Percentiles rank a stretch among this genome's conserved stretches.
Evolutionary conservation across 2,888 invertebrate species (phyloP).

Genomic region (Metalampra italica): DNA sequence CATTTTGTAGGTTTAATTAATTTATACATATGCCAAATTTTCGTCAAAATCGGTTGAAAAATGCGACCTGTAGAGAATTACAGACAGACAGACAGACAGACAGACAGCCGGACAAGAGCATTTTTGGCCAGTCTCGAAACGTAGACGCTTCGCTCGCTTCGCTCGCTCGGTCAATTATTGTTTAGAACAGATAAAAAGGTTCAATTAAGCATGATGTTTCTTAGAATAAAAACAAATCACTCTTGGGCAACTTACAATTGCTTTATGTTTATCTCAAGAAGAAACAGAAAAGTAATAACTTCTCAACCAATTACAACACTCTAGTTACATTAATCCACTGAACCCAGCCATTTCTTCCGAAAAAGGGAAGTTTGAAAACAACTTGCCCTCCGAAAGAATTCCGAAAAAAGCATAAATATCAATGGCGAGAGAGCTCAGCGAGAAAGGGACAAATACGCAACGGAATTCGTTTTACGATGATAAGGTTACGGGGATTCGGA

Average conservation of each 20-base stretch:
- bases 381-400: slow-evolving; percentile 54
- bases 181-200: too few relatives aligned
- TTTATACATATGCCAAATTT: too few relatives aligned
- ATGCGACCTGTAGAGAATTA: too few relatives aligned
- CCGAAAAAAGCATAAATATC: slow-evolving; percentile 68
- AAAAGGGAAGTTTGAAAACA: slow-evolving; percentile 66
- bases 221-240: slow-evolving; percentile 60
- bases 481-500: slow-evolving; percentile 48
- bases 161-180: too few relatives aligned
- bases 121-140: too few relatives aligned
- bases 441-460: slow-evolving; percentile 44
- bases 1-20: too few relatives aligned
- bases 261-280: slow-evolving; percentile 61
- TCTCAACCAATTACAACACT: slow-evolving; percentile 68
- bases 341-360: slow-evolving; percentile 47
- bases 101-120: too few relatives aligned
- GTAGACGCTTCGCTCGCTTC: too few relatives aligned
- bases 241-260: slow-evolving; percentile 53
- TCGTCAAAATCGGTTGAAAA: too few relatives aligned
- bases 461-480: slow-evolving; percentile 58
- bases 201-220: too few relatives aligned
- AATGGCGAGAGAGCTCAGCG: slow-evolving; percentile 51
- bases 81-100: too few relatives aligned
- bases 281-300: slow-evolving; percentile 65
- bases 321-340: slow-evolving; percentile 65